A percentile compares a stretch with the other conserved stretches of the same genome.
phyloP scores from a whole-genome alignment of 2,113 vertebrate genomes.

The Brienomyrus brachyistius region DNA sequence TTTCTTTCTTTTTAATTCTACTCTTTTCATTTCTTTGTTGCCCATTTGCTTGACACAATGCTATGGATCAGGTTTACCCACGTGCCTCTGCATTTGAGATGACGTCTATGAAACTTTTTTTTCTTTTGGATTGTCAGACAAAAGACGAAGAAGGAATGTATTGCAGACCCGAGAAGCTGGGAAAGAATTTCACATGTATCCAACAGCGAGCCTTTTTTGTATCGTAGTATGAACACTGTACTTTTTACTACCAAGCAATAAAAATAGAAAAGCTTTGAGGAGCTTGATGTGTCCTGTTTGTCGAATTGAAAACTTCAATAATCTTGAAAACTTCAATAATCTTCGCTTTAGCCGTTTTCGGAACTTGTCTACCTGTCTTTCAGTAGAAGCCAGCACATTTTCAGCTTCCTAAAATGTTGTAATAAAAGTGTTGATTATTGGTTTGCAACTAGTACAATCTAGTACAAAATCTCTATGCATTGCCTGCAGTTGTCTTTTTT shows the following conservation, averaged over 20 bases:
- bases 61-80: conserved; percentile 10
- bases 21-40: not conserved
- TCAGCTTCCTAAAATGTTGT: not conserved
- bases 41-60: not conserved
- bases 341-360: not conserved
- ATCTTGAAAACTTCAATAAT: not conserved
- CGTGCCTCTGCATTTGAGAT: conserved; percentile 1
- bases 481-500: not conserved
- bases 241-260: conserved; percentile 73
- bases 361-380: not conserved
- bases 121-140: not conserved
- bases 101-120: not conserved
- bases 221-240: conserved; percentile 67
- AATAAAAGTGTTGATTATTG: not conserved
- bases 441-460: not conserved
- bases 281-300: conserved; percentile 10
- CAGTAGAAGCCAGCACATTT: not conserved
- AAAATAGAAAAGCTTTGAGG: conserved; percentile 41
- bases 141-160: conserved; percentile 36
- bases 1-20: conserved; percentile 30
- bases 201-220: conserved; percentile 58
- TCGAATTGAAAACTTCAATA: not conserved
- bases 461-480: not conserved
- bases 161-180: conserved; percentile 47
- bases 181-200: conserved; percentile 48